Conservation (phyloP, 2,113 vertebrate species). For the Meriones unguiculatus region DNA sequence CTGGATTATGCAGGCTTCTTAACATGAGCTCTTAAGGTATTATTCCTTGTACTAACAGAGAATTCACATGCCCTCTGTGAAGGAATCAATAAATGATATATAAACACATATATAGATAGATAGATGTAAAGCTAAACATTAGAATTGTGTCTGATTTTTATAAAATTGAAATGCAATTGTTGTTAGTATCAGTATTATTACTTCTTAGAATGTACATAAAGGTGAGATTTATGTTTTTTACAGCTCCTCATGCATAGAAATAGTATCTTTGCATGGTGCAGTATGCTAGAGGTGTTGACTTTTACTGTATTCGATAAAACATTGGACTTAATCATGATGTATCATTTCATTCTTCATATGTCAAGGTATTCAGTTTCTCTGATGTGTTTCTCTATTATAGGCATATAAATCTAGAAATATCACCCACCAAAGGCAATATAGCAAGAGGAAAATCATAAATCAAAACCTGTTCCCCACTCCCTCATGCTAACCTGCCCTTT, state of each 20-base stretch:
- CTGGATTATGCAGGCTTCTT: background rate
- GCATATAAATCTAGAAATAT: conserved; percentile 18
- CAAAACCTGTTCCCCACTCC: background rate
- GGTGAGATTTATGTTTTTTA: background rate
- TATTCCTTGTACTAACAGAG: background rate
- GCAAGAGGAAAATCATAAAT: background rate
- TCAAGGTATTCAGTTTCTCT: background rate
- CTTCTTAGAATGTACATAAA: background rate
- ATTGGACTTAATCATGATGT: background rate
- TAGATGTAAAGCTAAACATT: no score
- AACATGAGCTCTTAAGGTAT: background rate
- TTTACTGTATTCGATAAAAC: conserved; percentile 26
- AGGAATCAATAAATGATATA: background rate
- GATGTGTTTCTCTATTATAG: background rate
- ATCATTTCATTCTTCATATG: conserved; percentile 39
- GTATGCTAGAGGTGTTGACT: background rate
- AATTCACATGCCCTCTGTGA: background rate
- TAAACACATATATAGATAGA: background rate
- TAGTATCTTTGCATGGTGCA: background rate
- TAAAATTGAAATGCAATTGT: background rate
- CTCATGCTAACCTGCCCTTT: background rate
- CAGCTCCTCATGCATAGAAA: background rate
- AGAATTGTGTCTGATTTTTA: background rate
- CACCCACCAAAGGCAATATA: background rate
- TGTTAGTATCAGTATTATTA: background rate